These are phyloP conservation scores for Scylla paramamosain DNA, from an alignment of 1,140 invertebrate species.

Conservation along the genomic window DNA sequence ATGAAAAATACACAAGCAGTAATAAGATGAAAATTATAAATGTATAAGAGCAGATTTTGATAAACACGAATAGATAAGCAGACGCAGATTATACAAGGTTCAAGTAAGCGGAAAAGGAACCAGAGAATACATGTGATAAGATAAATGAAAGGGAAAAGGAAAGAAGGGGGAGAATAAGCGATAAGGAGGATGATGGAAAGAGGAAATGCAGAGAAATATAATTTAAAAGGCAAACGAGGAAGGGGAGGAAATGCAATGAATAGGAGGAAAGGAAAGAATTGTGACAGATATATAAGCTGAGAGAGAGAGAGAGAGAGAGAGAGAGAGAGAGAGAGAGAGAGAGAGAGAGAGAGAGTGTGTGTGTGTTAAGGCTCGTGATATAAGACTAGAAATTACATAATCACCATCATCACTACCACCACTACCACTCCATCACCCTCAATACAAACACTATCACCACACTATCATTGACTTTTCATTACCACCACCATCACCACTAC, in stretches of 20 bases:
- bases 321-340: no score
- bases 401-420: background rate
- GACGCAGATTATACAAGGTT: no score
- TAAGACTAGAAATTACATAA: background rate
- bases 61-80: no score
- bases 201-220: background rate
- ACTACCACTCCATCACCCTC: background rate
- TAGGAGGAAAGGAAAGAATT: background rate
- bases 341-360: background rate
- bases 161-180: background rate
- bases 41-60: no score
- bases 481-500: no score
- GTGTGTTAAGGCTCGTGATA: no score
- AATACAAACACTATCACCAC: no score
- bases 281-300: background rate
- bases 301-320: constrained; percentile 6
- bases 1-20: no score
- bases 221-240: background rate
- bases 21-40: no score
- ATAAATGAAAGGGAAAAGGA: background rate
- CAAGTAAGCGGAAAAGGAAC: no score
- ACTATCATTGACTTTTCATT: no score
- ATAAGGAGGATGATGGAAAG: background rate
- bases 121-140: no score
- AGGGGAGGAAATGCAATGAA: background rate